These are phyloP conservation scores for Vireo altiloquus DNA, from an alignment of 2,113 vertebrate genomes.

Conservation along the genomic window DNA sequence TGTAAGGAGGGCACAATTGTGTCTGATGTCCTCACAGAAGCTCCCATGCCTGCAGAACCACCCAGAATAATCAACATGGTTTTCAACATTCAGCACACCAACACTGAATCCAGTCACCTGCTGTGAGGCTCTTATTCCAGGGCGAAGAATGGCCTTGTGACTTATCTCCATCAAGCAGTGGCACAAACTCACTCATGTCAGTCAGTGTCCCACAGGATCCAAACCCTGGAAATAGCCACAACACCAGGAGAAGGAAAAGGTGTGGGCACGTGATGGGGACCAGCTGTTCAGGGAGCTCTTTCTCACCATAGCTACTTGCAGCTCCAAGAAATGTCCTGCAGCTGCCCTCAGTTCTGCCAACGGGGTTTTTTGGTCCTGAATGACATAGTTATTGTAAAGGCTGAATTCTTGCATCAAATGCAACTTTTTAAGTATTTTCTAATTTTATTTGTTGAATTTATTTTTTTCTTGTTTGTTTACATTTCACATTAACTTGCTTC, in stretches of 20 bases:
- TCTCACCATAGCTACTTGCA: background rate
- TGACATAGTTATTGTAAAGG: background rate
- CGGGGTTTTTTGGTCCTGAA: background rate
- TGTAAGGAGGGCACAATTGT: background rate
- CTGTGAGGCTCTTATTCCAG: background rate
- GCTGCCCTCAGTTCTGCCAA: background rate
- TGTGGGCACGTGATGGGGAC: background rate
- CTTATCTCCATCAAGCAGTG: background rate
- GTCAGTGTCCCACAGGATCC: rapidly evolving
- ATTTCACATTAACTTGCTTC: background rate
- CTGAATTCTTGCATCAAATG: background rate
- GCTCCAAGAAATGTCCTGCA: background rate
- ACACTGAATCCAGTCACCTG: rapidly evolving
- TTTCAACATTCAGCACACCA: background rate
- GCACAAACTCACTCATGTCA: background rate
- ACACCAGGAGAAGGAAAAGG: background rate
- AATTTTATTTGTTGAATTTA: background rate
- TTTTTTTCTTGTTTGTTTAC: background rate
- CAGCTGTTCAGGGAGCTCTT: background rate
- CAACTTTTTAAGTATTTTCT: background rate
- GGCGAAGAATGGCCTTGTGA: background rate
- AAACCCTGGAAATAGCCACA: background rate
- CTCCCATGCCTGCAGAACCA: background rate
- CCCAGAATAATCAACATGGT: background rate
- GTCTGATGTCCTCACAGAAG: background rate